These are phyloP conservation scores for Hypotaenidia philippensis DNA, from an alignment of 2,797 vertebrate species.

Conservation along the genomic window DNA sequence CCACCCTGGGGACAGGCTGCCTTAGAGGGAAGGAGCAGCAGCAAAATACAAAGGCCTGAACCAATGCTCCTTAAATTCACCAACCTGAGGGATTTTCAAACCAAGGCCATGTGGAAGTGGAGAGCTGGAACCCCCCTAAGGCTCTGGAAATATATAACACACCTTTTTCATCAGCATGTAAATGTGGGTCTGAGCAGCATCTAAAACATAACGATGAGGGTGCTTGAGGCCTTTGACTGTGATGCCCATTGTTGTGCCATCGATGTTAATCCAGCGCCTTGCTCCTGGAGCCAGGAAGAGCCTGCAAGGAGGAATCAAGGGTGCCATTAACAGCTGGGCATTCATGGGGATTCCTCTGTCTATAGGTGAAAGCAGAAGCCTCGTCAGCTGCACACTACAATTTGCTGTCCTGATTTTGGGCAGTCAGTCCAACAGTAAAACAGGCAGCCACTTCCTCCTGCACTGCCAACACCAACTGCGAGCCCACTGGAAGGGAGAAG, in stretches of 20 bases:
- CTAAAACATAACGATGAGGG: constrained; percentile 95
- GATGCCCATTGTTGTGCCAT: constrained; percentile 97
- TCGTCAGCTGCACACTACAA: background rate
- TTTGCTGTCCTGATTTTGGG: background rate
- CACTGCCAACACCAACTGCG: background rate
- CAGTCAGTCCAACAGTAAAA: background rate
- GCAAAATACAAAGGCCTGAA: background rate
- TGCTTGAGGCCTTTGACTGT: constrained; percentile 93
- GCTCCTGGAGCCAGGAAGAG: constrained; percentile 95
- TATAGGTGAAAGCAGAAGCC: background rate
- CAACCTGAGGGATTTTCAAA: constrained; percentile 7
- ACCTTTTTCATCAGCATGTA: constrained; percentile 99
- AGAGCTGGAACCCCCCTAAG: constrained; percentile 20
- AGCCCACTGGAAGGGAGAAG: background rate
- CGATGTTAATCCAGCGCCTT: constrained; percentile 98
- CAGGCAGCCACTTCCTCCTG: background rate
- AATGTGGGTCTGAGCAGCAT: constrained; percentile 96
- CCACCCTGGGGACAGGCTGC: background rate
- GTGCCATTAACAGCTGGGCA: background rate
- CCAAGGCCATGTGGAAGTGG: background rate
- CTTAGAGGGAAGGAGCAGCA: background rate
- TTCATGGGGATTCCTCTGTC: background rate
- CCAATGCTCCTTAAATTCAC: background rate
- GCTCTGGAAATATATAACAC: constrained; percentile 32
- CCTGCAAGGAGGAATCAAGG: constrained; percentile 70